phyloP scores from a whole-genome alignment of 1,140 invertebrate species.

The Vollenhovia emeryi region DNA sequence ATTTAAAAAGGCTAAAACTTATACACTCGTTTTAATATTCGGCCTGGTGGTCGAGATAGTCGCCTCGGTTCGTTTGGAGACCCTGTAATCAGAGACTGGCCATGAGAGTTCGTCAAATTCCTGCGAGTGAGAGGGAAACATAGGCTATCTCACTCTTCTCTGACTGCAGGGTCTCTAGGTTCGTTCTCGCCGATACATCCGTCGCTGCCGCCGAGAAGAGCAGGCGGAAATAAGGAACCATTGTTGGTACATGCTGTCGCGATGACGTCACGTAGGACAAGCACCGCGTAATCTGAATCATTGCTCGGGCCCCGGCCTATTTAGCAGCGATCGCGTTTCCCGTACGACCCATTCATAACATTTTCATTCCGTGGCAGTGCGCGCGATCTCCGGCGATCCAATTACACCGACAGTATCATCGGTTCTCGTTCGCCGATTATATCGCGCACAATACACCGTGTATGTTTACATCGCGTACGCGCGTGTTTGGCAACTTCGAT shows the following conservation, averaged over 20 bases:
- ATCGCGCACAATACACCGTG: constrained; percentile 7
- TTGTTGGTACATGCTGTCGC: constrained; percentile 54
- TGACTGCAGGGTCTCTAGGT: too few species aligned
- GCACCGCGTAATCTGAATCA: constrained; percentile 59
- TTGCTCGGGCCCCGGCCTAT: constrained; percentile 63
- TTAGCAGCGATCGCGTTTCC: constrained; percentile 67
- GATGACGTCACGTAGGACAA: constrained; percentile 64
- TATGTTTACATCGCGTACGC: constrained; percentile 29
- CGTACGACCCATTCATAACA: constrained; percentile 69
- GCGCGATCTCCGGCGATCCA: constrained; percentile 56
- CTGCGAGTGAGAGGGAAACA: too few species aligned
- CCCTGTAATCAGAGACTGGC: too few species aligned
- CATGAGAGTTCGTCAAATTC: too few species aligned
- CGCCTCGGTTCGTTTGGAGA: too few species aligned
- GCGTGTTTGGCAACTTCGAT: constrained; percentile 21
- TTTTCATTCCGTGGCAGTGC: constrained; percentile 61
- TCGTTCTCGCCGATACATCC: constrained; percentile 4
- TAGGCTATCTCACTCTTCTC: too few species aligned
- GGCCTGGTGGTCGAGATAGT: not conserved
- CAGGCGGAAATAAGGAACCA: constrained; percentile 66
- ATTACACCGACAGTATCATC: constrained; percentile 56
- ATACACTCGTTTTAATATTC: not conserved
- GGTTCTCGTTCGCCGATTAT: constrained; percentile 12
- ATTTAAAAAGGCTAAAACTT: not conserved
- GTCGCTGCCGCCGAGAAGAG: not conserved